Conservation (phyloP, 2,888 invertebrate species). For the Phortica okadai region DNA sequence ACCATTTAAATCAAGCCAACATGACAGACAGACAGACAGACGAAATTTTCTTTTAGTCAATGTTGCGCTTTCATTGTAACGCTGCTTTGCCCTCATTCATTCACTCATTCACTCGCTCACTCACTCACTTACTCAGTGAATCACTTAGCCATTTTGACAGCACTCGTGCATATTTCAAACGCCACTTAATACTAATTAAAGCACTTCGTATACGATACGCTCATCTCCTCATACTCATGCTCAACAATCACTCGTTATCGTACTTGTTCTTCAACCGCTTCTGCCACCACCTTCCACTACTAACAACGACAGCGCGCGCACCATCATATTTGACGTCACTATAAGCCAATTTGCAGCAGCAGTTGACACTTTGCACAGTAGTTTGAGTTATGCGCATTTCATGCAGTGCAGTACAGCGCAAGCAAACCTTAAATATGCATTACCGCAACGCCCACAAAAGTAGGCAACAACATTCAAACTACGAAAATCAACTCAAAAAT, state of each 20-base stretch:
- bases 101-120: background rate
- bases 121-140: background rate
- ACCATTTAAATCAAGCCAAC: background rate
- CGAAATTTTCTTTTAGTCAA: background rate
- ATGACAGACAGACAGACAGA: no score
- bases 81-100: background rate
- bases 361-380: slow-evolving; percentile 22
- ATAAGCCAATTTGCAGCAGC: slow-evolving; percentile 10
- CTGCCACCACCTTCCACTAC: background rate
- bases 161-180: slow-evolving; percentile 20
- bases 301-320: background rate
- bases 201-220: background rate
- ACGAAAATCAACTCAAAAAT: slow-evolving; percentile 10
- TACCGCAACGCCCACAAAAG: background rate
- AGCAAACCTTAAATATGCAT: slow-evolving; percentile 23
- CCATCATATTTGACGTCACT: background rate
- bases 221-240: background rate
- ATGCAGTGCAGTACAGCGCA: background rate
- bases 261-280: background rate
- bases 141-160: slow-evolving; percentile 15
- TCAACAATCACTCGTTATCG: background rate
- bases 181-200: slow-evolving; percentile 31
- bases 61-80: background rate
- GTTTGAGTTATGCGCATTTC: slow-evolving; percentile 14
- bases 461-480: slow-evolving; percentile 2